A percentile compares a stretch with the other conserved stretches of the same genome.
Evolutionary conservation across 2,888 invertebrate genomes (phyloP).

Genomic region (Listrodromus nycthemerus): DNA sequence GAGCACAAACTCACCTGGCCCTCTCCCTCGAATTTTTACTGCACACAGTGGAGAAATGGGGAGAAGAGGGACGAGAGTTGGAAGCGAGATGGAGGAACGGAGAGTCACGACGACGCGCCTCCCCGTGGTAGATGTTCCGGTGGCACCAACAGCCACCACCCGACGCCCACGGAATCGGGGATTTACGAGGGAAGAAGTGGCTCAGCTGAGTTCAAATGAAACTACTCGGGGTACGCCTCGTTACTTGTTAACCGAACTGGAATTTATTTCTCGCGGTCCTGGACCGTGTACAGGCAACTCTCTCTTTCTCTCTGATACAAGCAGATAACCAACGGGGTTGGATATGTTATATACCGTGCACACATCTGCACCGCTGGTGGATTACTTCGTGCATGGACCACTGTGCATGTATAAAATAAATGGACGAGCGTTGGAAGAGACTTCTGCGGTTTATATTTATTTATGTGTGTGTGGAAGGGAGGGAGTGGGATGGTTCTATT

Average conservation of each 20-base stretch:
- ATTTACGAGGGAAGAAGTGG: constrained; percentile 67
- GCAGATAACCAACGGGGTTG: constrained; percentile 68
- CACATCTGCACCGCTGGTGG: background rate
- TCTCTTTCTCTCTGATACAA: constrained; percentile 19
- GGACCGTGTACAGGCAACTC: constrained; percentile 25
- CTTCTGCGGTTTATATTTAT: constrained; percentile 17
- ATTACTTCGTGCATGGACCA: background rate
- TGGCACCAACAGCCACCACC: constrained; percentile 22
- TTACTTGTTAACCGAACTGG: constrained; percentile 69
- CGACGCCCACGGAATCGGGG: constrained; percentile 45
- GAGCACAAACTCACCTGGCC: constrained; percentile 53
- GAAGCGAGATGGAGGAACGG: constrained; percentile 23
- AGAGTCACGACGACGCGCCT: constrained; percentile 29
- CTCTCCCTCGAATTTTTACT: constrained; percentile 20
- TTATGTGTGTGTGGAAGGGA: background rate
- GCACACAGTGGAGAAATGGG: constrained; percentile 5
- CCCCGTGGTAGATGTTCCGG: constrained; percentile 25
- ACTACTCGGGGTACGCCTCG: constrained; percentile 67
- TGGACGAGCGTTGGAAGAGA: background rate
- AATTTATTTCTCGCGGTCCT: constrained; percentile 64
- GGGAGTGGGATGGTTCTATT: background rate
- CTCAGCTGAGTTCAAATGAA: constrained; percentile 67
- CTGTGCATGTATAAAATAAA: background rate
- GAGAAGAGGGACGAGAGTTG: constrained; percentile 12
- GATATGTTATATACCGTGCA: background rate